phyloP scores from a whole-genome alignment of 2,797 vertebrate species.

The Loriculus beryllinus region DNA sequence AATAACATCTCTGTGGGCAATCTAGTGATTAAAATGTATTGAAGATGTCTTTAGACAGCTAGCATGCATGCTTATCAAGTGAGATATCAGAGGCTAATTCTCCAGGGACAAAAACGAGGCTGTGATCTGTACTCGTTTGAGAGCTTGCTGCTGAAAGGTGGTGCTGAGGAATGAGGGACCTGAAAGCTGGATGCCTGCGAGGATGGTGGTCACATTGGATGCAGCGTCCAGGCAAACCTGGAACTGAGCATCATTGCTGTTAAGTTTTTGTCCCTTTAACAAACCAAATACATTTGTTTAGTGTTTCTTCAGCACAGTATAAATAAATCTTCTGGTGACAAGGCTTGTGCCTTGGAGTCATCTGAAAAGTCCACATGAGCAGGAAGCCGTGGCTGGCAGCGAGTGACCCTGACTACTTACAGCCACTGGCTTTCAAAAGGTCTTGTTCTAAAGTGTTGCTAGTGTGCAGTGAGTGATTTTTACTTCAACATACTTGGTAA shows the following conservation, averaged over 20 bases:
- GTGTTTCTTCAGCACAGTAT: not conserved
- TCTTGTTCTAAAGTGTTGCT: not conserved
- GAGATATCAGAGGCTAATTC: not conserved
- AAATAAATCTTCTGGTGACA: not conserved
- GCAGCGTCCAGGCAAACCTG: not conserved
- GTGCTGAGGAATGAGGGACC: not conserved
- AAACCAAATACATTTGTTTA: not conserved
- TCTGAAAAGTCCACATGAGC: not conserved
- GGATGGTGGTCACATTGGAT: not conserved
- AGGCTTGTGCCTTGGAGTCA: not conserved
- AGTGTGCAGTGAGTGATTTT: not conserved
- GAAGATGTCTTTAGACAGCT: not conserved
- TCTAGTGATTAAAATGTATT: not conserved
- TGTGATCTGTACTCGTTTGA: not conserved
- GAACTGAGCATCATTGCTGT: not conserved
- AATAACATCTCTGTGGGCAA: not conserved
- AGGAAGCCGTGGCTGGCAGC: not conserved
- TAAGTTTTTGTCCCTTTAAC: not conserved
- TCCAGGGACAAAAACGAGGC: not conserved
- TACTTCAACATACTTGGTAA: not conserved
- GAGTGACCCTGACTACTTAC: not conserved
- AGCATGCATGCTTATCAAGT: not conserved
- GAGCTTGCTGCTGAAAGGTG: not conserved
- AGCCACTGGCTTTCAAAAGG: not conserved
- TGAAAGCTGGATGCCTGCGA: not conserved